phyloP scores from a whole-genome alignment of 2,797 vertebrate genomes.

The Eulemur rubriventer region DNA sequence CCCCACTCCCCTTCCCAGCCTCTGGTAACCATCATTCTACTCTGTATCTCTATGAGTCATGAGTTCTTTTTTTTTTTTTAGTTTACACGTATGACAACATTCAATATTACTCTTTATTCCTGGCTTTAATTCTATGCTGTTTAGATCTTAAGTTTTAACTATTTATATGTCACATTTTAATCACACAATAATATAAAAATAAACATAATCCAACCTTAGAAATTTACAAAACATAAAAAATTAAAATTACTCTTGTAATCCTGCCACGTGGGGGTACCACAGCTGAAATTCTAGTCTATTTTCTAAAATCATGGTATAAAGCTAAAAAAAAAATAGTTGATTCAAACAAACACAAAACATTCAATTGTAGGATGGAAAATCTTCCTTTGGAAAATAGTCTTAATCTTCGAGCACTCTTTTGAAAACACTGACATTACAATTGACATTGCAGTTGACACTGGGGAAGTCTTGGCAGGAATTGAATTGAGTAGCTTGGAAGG shows the following conservation, averaged over 20 bases:
- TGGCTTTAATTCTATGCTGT: background rate
- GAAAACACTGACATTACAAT: slow-evolving; percentile 50
- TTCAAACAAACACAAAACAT: slow-evolving; percentile 36
- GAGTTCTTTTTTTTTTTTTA: background rate
- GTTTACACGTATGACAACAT: background rate
- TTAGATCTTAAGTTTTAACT: background rate
- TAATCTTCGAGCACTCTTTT: slow-evolving; percentile 57
- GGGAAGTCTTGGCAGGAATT: slow-evolving; percentile 55
- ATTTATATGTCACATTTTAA: background rate
- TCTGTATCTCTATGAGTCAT: background rate
- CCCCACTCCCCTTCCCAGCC: background rate
- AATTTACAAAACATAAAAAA: background rate
- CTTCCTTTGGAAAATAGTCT: slow-evolving; percentile 29
- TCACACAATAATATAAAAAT: background rate
- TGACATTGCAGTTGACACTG: slow-evolving; percentile 49
- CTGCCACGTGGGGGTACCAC: background rate
- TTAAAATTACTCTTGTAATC: background rate
- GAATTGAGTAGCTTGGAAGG: slow-evolving; percentile 57
- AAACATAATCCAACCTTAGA: background rate
- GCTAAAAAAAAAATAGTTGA: background rate
- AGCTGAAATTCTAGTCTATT: background rate
- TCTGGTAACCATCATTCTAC: background rate
- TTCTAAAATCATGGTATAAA: slow-evolving; percentile 11
- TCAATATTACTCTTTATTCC: background rate
- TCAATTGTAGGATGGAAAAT: slow-evolving; percentile 11